These are phyloP conservation scores for Sphaeramia orbicularis DNA, from an alignment of 2,797 vertebrate species.

Conservation along the genomic window DNA sequence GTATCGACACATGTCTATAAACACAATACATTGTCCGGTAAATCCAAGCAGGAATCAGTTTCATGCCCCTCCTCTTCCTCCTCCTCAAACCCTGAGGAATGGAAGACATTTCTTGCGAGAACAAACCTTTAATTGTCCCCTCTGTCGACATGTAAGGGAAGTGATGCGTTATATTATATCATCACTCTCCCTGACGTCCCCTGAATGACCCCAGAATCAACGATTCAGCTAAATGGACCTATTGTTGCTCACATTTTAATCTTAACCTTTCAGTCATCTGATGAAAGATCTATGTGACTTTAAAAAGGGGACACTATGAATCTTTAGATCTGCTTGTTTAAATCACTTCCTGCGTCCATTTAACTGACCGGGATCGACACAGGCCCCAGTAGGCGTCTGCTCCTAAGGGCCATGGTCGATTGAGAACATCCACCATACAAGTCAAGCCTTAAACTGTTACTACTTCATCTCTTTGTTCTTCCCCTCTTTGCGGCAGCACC, in stretches of 20 bases:
- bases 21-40: conserved; percentile 61
- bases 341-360: conserved; percentile 53
- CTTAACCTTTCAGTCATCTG: conserved; percentile 65
- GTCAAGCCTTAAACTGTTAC: conserved; percentile 57
- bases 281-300: conserved; percentile 55
- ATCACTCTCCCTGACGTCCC: conserved; percentile 74
- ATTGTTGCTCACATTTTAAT: conserved; percentile 72
- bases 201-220: conserved; percentile 72
- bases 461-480: conserved; percentile 60
- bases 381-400: conserved; percentile 22
- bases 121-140: conserved; percentile 84
- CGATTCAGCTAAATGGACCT: conserved; percentile 72
- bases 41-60: conserved; percentile 68
- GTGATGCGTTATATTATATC: conserved; percentile 82
- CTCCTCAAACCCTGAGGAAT: conserved; percentile 67
- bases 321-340: conserved; percentile 19
- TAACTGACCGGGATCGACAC: conserved; percentile 52
- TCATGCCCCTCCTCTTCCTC: conserved; percentile 54
- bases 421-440: conserved; percentile 58
- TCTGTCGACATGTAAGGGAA: conserved; percentile 78
- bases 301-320: neutral
- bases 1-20: conserved; percentile 65
- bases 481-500: conserved; percentile 52
- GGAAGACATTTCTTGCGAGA: conserved; percentile 77
- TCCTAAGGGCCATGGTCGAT: conserved; percentile 60